Conservation (phyloP, 2,797 vertebrate species). For the Tadarida brasiliensis region DNA sequence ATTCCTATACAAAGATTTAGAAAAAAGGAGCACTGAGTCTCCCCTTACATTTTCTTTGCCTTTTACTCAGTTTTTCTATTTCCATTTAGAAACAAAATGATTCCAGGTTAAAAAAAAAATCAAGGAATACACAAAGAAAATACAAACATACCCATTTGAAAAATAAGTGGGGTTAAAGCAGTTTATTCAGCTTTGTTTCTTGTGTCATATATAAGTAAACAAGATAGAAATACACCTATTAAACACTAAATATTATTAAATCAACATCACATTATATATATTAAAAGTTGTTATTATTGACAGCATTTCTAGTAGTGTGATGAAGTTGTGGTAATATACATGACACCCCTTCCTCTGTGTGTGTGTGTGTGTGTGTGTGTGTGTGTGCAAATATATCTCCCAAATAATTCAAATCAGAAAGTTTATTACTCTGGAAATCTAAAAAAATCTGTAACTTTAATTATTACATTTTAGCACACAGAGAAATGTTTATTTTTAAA, state of each 20-base stretch:
- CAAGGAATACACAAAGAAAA: background rate
- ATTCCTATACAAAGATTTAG: background rate
- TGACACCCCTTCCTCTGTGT: background rate
- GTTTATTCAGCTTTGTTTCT: background rate
- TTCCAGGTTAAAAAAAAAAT: background rate
- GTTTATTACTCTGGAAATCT: background rate
- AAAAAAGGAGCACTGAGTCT: background rate
- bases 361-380: background rate
- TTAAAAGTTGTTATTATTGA: background rate
- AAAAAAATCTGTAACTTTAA: background rate
- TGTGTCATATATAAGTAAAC: background rate
- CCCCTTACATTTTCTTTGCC: background rate
- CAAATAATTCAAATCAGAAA: background rate
- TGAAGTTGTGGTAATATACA: background rate
- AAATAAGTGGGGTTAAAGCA: background rate
- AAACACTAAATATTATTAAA: slow-evolving; percentile 18
- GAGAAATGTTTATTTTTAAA: background rate
- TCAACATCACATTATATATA: background rate
- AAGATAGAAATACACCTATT: background rate
- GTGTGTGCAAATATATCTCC: background rate
- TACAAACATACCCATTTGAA: background rate
- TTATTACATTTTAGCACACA: background rate
- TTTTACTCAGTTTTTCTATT: background rate
- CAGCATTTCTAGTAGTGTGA: background rate
- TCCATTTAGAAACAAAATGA: background rate